Evolutionary conservation across 1,140 invertebrate species (phyloP), one percentile per base, ranked within the genome.

Genomic region (Stenopsyche tienmushanensis): DNA sequence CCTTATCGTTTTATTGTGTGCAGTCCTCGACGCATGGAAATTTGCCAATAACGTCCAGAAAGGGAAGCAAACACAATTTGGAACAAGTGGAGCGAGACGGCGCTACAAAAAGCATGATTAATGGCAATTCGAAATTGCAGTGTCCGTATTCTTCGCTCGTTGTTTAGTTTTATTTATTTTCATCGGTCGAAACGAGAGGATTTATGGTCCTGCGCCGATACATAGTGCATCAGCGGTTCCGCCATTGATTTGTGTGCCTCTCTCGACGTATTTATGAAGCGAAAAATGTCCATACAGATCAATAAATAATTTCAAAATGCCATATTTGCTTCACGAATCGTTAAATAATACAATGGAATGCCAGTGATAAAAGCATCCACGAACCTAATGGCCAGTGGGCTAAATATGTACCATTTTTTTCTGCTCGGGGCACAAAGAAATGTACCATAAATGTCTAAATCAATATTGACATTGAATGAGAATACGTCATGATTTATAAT

Each of bases 111-210:
- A 53, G 23, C 26, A 53, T 53, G 50, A 53, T 53, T 23, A 53
- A 53, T 53, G 23, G 50, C 50, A 13, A 25, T 53, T 23, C 50
- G 50, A 53, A 53, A 53, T 53, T 53, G 50, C 50, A 13, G 9
- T 45, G 44, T 18, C 29, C 29, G 29, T 34, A 34, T 34, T 34
- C 29, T 13, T 34, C 13, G 29, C 5, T n/a, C 29, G 29, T 13
- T 34, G 29, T 34, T 34, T 34, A 34, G 29, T 13, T 34, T 34
- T 34, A 34, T 34, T 34, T 34, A 34, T 34, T 34, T 34, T 34
- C 29, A 13, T 34, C 13, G 29, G 29, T 13, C 29, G 29, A 34
- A 34, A 34, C 29, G 13, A 34, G 29, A 7, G 29, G 13, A 34
- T 34, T 34, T 34, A 34, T 34, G 29, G 29, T 13, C 29, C 13